Conservation (phyloP, 1,140 invertebrate genomes). For the Wiebesia pumilae region DNA sequence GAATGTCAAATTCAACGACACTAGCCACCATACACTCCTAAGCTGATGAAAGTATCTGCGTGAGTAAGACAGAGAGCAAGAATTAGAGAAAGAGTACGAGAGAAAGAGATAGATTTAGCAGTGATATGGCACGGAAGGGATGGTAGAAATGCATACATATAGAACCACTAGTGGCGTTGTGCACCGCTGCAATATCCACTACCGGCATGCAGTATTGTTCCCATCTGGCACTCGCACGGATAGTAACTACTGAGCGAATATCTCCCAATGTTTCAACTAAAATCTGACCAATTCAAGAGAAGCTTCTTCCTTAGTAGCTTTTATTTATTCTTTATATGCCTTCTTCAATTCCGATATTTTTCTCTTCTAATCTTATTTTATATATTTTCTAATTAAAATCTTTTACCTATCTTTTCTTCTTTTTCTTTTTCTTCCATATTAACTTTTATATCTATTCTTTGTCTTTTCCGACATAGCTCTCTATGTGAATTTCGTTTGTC, state of each 20-base stretch:
- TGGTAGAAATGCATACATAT: background rate
- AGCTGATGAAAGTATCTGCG: background rate
- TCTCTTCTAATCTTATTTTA: background rate
- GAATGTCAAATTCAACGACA: slow-evolving; percentile 41
- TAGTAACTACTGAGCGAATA: slow-evolving; percentile 59
- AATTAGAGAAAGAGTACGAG: background rate
- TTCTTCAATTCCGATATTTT: background rate
- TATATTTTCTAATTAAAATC: slow-evolving; percentile 17
- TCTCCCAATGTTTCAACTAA: slow-evolving; percentile 58
- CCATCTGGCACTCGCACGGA: slow-evolving; percentile 57
- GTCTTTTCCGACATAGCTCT: background rate
- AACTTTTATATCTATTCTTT: background rate
- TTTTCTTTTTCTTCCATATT: background rate
- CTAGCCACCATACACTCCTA: background rate
- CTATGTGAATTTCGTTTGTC: background rate
- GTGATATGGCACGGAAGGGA: background rate
- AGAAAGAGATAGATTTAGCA: background rate
- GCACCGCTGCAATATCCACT: slow-evolving; percentile 54
- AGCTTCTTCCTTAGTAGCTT: background rate
- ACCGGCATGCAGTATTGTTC: slow-evolving; percentile 60
- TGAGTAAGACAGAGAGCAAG: background rate
- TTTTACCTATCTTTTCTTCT: background rate
- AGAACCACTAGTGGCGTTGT: background rate
- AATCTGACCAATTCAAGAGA: slow-evolving; percentile 57
- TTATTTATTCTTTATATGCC: background rate